Evolutionary conservation across 1,140 invertebrate species (phyloP).

Genomic region (Sogatella furcifera): DNA sequence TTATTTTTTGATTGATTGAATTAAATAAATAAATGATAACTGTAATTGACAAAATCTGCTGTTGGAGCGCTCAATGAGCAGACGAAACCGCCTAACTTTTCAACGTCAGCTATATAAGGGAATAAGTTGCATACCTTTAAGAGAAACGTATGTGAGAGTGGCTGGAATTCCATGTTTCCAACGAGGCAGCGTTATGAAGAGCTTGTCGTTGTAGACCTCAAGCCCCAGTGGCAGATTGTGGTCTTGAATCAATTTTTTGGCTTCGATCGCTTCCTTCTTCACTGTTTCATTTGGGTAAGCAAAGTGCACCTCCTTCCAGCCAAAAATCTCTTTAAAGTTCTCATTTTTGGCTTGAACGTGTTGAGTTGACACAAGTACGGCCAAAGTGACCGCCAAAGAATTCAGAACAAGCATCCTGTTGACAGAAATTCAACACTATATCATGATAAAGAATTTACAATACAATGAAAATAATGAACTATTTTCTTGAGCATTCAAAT

Average conservation of each 20-base stretch:
- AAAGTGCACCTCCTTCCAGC: constrained; percentile 56
- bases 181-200: constrained; percentile 64
- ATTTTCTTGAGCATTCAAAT: too few species aligned
- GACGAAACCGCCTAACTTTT: too few species aligned
- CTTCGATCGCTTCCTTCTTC: constrained; percentile 44
- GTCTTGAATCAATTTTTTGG: constrained; percentile 47
- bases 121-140: constrained; percentile 46
- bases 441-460: too few species aligned
- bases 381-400: neutral
- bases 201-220: constrained; percentile 58
- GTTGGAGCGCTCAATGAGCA: too few species aligned
- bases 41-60: too few species aligned
- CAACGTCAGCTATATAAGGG: too few species aligned
- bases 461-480: too few species aligned
- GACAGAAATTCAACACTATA: too few species aligned
- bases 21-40: too few species aligned
- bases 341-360: neutral
- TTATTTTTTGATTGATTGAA: too few species aligned
- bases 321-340: constrained; percentile 44
- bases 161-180: constrained; percentile 61
- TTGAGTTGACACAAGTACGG: neutral
- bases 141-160: constrained; percentile 56
- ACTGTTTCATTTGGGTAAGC: constrained; percentile 50
- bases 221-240: constrained; percentile 65
- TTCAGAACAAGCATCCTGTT: too few species aligned